Base-by-base conservation (phyloP, 2,888 invertebrate species). In the Congeria kusceri region DNA sequence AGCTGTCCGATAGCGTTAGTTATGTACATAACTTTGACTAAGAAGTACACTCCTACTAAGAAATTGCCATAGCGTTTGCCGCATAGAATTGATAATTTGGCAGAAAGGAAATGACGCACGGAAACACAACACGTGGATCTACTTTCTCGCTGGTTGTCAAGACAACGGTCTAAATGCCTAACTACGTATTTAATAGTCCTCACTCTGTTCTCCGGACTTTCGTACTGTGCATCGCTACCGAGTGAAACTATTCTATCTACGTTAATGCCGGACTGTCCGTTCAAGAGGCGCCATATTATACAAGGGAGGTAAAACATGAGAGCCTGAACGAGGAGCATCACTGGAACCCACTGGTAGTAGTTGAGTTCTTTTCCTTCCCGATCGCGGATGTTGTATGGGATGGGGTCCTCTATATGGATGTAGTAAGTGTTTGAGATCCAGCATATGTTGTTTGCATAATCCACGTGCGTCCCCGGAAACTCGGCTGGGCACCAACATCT, bases 341-440 rank as follows among this genome's bases (percentile, higher is more conserved):
- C 90, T 1, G 93, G 93, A 27, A 90, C 94, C 93, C 92, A 94
- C 90, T 91, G 93, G 84, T 93, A 93, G 86, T 93, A 93, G 61
- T 89, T 89, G 49, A 91, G 80, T 80, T 91, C 90, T 69, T 87
- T 88, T 53, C 89, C 88, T 62, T 85, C 81, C 20, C 88, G 78
- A 53, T 86, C 80, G 29, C 85, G 79, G 23, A 89, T 76, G 62
- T 88, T 88, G 39, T 81, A 49, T 15, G 83, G 83, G 29, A 83
- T 83, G 39, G 80, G 75, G 70, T 88, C 86, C 49, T 87, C 86
- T 78, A 91, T 88, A 47, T 92, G 90, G 67, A 92, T 88, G 90
- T 94, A 94, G 86, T 94, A 94, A 3, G 94, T 94, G 88, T 94
- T 94, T 77, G 94, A 93, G 61, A 94, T 94, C 94, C 94, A 94